Percentiles rank a stretch among this genome's conserved stretches.
Conservation (phyloP, 2,888 invertebrate genomes). For the Nemotelus nigrinus region DNA sequence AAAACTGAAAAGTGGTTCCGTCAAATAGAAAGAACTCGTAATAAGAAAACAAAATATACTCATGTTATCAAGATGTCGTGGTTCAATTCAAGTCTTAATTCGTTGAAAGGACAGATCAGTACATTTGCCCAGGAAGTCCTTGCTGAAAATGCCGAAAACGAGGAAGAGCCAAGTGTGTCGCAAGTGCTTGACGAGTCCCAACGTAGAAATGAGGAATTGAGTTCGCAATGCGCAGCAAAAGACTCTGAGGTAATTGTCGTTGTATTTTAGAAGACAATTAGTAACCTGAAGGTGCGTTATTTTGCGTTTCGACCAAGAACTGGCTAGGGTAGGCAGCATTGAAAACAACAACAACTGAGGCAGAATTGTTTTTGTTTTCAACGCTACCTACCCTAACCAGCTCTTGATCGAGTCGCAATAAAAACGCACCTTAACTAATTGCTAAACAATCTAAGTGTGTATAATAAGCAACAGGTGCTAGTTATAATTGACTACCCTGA, state of each 20-base stretch:
- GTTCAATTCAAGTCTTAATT: conserved; percentile 69
- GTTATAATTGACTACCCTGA: not conserved
- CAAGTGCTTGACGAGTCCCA: conserved; percentile 59
- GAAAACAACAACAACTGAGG: no score
- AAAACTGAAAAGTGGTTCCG: not conserved
- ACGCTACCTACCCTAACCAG: no score
- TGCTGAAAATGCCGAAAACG: conserved; percentile 75
- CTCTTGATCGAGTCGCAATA: no score
- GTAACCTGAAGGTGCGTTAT: not conserved
- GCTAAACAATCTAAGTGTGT: no score
- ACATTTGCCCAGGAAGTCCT: conserved; percentile 90
- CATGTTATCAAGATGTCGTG: conserved; percentile 69
- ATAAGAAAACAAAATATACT: not conserved
- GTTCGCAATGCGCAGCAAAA: conserved; percentile 69
- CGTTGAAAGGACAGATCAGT: conserved; percentile 86
- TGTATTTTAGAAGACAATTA: not conserved
- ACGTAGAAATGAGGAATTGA: conserved; percentile 66
- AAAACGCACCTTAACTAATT: no score
- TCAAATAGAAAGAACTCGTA: not conserved
- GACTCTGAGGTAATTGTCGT: conserved; percentile 69
- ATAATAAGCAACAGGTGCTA: not conserved
- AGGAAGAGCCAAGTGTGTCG: conserved; percentile 53
- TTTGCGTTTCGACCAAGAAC: not conserved
- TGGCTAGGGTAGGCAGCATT: no score
- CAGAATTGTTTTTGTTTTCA: no score